These are phyloP conservation scores for Bubo blakistoni DNA, from an alignment of 2,113 vertebrate species.

Conservation along the genomic window DNA sequence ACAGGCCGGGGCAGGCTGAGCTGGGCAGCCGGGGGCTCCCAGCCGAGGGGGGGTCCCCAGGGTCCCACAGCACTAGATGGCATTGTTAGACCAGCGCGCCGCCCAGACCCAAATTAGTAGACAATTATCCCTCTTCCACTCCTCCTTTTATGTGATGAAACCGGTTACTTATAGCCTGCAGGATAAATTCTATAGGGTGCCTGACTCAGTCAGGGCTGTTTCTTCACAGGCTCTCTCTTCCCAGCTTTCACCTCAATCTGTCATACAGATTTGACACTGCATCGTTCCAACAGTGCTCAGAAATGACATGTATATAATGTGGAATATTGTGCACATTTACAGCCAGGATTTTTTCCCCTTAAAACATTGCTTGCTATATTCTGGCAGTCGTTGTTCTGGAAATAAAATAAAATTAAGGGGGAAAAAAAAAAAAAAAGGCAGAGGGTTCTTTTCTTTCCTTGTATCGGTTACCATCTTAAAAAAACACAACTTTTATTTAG, in stretches of 20 bases:
- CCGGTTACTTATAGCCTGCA: constrained; percentile 79
- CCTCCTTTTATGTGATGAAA: constrained; percentile 59
- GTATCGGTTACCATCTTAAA: neutral
- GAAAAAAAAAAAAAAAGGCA: neutral
- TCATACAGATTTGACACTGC: constrained; percentile 99
- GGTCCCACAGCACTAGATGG: constrained; percentile 73
- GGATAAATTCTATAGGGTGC: constrained; percentile 86
- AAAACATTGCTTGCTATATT: constrained; percentile 59
- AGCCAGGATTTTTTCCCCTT: constrained; percentile 76
- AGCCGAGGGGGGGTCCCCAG: neutral
- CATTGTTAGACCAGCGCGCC: constrained; percentile 66
- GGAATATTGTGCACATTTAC: constrained; percentile 99
- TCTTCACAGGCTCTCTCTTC: constrained; percentile 86
- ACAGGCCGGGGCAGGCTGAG: neutral
- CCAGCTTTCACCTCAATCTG: constrained; percentile 99
- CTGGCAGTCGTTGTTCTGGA: constrained; percentile 56
- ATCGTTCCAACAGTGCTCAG: constrained; percentile 88
- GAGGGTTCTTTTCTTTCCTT: constrained; percentile 5
- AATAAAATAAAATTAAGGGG: neutral
- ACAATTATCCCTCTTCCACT: constrained; percentile 71
- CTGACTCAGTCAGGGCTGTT: constrained; percentile 84
- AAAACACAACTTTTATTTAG: constrained; percentile 1
- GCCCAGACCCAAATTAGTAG: constrained; percentile 73
- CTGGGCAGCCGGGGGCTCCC: accelerated
- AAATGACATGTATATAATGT: constrained; percentile 99